These are phyloP conservation scores for Microtus montanus DNA, from an alignment of 2,113 vertebrate genomes.

Conservation along the genomic window DNA sequence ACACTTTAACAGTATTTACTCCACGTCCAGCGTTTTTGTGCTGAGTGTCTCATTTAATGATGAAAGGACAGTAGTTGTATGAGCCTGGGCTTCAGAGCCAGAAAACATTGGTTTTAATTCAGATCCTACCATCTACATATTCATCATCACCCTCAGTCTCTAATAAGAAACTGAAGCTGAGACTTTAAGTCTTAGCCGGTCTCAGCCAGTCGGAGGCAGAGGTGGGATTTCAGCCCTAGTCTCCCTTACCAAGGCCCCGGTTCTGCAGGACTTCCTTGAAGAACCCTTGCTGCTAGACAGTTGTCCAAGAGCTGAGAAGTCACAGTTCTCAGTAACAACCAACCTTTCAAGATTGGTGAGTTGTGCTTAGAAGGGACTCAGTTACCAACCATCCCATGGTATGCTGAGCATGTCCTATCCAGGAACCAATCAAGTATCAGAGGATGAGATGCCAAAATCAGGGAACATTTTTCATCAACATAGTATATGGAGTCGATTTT, in stretches of 20 bases:
- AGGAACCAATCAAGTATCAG: not conserved
- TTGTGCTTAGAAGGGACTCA: not conserved
- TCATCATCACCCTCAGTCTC: not conserved
- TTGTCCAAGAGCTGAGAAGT: not conserved
- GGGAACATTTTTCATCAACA: not conserved
- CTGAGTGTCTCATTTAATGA: not conserved
- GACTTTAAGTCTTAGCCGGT: not conserved
- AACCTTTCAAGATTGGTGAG: not conserved
- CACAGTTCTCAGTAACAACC: not conserved
- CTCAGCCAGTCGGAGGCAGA: not conserved
- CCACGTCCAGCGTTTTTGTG: not conserved
- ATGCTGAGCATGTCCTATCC: not conserved
- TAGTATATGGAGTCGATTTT: not conserved
- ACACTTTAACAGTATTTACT: not conserved
- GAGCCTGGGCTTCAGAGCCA: not conserved
- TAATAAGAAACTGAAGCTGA: not conserved
- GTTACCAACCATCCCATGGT: not conserved
- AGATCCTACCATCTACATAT: not conserved
- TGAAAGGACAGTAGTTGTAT: not conserved
- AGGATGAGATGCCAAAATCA: not conserved
- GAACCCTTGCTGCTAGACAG: not conserved
- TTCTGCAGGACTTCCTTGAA: conserved; percentile 11
- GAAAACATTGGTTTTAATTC: not conserved
- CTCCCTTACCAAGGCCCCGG: not conserved
- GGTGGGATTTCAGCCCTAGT: not conserved